phyloP scores from a whole-genome alignment of 2,888 invertebrate genomes.

The Tetanocera ferruginea region DNA sequence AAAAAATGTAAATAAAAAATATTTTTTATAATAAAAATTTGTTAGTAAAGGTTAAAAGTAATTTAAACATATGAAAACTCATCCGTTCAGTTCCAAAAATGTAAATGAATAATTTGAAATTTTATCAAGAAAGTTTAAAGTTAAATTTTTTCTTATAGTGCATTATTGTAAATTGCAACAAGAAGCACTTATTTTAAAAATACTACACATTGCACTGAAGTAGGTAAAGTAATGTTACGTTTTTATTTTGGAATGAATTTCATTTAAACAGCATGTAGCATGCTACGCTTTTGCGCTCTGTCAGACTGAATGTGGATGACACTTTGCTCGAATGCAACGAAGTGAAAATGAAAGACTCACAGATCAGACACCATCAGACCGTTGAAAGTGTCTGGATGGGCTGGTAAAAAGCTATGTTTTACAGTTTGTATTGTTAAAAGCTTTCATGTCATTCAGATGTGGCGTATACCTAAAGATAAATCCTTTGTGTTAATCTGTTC shows the following conservation, averaged over 20 bases:
- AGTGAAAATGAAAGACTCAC: neutral
- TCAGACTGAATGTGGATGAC: neutral
- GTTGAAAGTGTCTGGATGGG: neutral
- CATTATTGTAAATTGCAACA: too few species aligned
- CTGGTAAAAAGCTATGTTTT: constrained; percentile 6
- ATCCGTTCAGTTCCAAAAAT: too few species aligned
- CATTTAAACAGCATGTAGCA: constrained; percentile 15
- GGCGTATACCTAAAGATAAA: too few species aligned
- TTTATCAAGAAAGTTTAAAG: too few species aligned
- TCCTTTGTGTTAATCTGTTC: too few species aligned
- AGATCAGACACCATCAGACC: neutral
- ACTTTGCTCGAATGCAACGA: neutral
- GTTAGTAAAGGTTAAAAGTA: too few species aligned
- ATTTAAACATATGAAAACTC: too few species aligned
- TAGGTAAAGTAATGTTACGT: neutral
- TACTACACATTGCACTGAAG: neutral
- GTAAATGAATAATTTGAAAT: too few species aligned
- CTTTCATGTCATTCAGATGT: neutral
- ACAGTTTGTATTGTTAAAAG: neutral
- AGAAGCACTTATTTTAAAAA: too few species aligned
- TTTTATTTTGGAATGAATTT: constrained; percentile 12
- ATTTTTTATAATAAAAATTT: too few species aligned
- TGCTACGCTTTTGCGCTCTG: neutral
- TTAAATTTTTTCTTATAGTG: too few species aligned
- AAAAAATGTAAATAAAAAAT: too few species aligned